Percentiles rank a stretch among this genome's conserved stretches.
Evolutionary conservation across 2,113 vertebrate genomes (phyloP).

Genomic region (Micronycteris hirsuta): DNA sequence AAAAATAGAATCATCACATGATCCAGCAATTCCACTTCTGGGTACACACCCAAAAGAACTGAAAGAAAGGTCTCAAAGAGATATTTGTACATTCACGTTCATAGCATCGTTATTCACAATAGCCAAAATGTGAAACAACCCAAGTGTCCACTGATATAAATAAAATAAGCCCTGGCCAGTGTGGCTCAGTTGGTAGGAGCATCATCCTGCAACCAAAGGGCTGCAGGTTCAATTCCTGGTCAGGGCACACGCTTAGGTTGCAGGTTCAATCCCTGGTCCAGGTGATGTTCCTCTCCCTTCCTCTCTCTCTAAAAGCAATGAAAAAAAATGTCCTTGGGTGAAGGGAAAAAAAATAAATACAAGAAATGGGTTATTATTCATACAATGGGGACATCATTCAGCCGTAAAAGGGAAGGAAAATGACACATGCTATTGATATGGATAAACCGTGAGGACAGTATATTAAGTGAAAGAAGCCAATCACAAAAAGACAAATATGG

Average conservation of each 20-base stretch:
- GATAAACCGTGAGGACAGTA: neutral
- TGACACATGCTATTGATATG: neutral
- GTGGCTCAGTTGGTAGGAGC: no score
- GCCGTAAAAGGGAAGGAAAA: neutral
- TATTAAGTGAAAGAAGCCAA: neutral
- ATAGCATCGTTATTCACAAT: neutral
- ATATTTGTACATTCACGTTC: neutral
- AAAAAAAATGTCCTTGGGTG: no score
- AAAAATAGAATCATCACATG: neutral
- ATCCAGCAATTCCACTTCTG: neutral
- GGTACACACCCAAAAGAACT: neutral
- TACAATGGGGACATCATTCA: neutral
- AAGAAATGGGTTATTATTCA: neutral
- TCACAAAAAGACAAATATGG: neutral
- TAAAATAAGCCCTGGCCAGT: no score
- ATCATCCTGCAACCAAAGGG: no score
- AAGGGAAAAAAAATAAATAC: no score
- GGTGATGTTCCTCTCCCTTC: no score
- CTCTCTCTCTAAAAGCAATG: no score
- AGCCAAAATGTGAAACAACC: neutral
- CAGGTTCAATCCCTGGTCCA: no score
- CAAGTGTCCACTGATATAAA: neutral
- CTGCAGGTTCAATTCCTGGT: no score
- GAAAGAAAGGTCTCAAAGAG: neutral
- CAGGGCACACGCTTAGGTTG: no score